Evolutionary conservation across 2,888 invertebrate species (phyloP), one percentile per base, ranked within the genome.

Genomic region (Mamestra brassicae): DNA sequence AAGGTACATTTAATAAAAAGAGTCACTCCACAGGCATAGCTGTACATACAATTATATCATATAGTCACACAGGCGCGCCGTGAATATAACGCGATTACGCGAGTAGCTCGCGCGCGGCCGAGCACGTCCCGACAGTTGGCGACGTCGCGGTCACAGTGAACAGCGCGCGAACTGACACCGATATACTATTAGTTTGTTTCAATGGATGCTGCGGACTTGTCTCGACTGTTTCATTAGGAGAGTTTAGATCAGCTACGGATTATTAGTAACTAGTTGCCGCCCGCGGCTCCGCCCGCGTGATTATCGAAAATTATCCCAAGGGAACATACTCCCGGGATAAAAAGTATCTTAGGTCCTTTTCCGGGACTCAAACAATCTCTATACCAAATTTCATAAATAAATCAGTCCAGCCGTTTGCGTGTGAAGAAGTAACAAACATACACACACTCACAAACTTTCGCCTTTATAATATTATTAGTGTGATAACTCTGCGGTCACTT

Each of bases 1-100:
- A 42, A 54, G 2, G 38, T 26, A 64, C 66, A 15, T 52, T 8
- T 17, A 70, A 52, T 64, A 66, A 66, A 13, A 47, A 54, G 13
- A n/a, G 17, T 52, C 7, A 17, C 17, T 66, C 7, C 42, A n/a
- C 4, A 17, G 4, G 17, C 34, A 11, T 11, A 17, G 3, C 5
- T 47, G 11, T 47, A 11, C 45, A 45, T 45, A 11, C 45, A 45
- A 11, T 3, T 45, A 11, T n/a, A n/a, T n/a, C 11, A 11, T 45
- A 45, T 10, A 4, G 36, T 13, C 45, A 26, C 7, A 13, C 45
- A 47, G 54, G 5, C 13, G n/a, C 3, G 57, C 3, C 38, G 17
- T 17, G 38, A 58, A 58, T 50, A 50, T 17, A 34, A 34, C 71
- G 38, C 15, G 6, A 50, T 17, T 17, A 34, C 71, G 38, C 15